phyloP scores from a whole-genome alignment of 2,797 vertebrate species.

The Melanotaenia boesemani region DNA sequence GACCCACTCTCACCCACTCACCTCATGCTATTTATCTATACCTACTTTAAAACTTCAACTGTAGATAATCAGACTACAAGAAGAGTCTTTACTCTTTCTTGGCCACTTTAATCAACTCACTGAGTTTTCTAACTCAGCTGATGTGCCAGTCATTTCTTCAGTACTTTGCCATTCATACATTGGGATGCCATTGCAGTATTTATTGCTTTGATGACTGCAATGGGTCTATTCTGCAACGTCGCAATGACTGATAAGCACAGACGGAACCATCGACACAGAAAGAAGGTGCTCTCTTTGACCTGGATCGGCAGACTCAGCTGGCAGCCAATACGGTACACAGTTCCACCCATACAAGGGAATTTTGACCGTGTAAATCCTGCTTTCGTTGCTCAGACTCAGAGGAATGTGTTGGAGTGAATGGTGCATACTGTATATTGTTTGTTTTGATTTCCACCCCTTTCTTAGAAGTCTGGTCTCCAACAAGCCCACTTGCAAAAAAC shows the following conservation, averaged over 20 bases:
- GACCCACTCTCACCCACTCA: slow-evolving; percentile 62
- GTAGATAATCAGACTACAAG: slow-evolving; percentile 49
- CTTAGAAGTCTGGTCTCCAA: slow-evolving; percentile 41
- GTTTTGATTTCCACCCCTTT: slow-evolving; percentile 43
- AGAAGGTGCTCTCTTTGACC: slow-evolving; percentile 28
- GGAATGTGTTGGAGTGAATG: slow-evolving; percentile 40
- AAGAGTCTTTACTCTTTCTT: slow-evolving; percentile 29
- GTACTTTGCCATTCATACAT: slow-evolving; percentile 45
- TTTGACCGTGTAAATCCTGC: slow-evolving; percentile 29
- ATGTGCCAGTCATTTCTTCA: slow-evolving; percentile 32
- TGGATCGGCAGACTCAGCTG: slow-evolving; percentile 28
- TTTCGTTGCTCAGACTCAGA: slow-evolving; percentile 32
- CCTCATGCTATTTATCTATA: slow-evolving; percentile 41
- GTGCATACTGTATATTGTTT: slow-evolving; percentile 40
- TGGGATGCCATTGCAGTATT: slow-evolving; percentile 26
- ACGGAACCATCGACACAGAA: slow-evolving; percentile 13
- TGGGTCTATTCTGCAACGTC: slow-evolving; percentile 30
- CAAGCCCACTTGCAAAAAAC: slow-evolving; percentile 79
- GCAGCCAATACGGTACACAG: slow-evolving; percentile 38
- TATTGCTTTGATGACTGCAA: slow-evolving; percentile 63
- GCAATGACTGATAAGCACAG: background rate
- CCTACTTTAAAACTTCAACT: slow-evolving; percentile 52
- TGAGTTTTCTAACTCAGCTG: slow-evolving; percentile 31
- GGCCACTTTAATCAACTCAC: slow-evolving; percentile 36
- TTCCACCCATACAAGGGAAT: slow-evolving; percentile 24